Percentiles rank a stretch among this genome's conserved stretches.
Conservation (phyloP, 2,888 invertebrate species). For the Eupeodes latifasciatus region DNA sequence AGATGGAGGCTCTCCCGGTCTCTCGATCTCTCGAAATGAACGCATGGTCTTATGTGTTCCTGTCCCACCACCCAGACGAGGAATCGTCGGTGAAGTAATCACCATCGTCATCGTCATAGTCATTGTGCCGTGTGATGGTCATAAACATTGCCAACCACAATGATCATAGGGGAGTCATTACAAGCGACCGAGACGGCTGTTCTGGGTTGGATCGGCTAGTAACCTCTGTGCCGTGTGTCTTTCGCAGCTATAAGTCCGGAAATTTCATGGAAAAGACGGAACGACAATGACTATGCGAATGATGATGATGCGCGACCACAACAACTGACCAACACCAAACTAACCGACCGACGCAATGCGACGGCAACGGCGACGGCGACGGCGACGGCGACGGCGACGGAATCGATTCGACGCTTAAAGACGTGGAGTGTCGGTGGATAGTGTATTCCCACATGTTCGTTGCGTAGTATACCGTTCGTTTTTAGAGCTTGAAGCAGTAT, state of each 20-base stretch:
- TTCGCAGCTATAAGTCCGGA: conserved; percentile 60
- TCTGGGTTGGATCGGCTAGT: conserved; percentile 61
- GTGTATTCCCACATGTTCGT: conserved; percentile 69
- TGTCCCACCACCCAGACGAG: neutral
- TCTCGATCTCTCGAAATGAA: conserved; percentile 24
- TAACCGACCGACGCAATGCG: no score
- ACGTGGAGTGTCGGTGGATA: conserved; percentile 63
- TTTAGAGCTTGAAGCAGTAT: conserved; percentile 30
- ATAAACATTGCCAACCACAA: conserved; percentile 63
- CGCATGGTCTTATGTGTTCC: conserved; percentile 7
- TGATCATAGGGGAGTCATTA: conserved; percentile 74
- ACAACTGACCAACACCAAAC: neutral
- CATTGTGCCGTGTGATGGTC: conserved; percentile 55
- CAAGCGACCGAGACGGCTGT: conserved; percentile 30
- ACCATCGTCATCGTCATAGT: conserved; percentile 48
- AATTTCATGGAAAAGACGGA: conserved; percentile 69
- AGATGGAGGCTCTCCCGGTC: neutral
- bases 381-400: no score
- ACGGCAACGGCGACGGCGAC: no score
- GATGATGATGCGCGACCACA: conserved; percentile 40
- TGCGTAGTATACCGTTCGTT: conserved; percentile 70
- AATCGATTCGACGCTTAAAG: neutral
- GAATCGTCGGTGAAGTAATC: conserved; percentile 57
- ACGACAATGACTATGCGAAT: conserved; percentile 68
- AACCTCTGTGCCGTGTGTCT: conserved; percentile 57